Percentiles rank a stretch among this genome's conserved stretches.
Conservation (phyloP, 2,113 vertebrate species). For the Bubo bubo region DNA sequence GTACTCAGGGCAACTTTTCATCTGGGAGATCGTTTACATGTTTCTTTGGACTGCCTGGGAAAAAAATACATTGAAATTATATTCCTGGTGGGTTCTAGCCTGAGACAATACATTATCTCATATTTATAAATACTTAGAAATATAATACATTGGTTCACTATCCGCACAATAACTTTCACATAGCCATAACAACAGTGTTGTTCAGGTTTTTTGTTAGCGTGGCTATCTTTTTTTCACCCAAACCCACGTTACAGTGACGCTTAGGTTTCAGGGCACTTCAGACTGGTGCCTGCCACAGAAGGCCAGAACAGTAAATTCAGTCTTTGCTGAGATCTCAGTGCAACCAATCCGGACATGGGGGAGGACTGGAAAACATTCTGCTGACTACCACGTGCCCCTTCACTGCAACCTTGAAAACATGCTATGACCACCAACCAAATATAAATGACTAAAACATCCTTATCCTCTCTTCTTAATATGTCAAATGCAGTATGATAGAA, state of each 20-base stretch:
- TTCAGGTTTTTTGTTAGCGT: background rate
- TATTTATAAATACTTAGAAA: background rate
- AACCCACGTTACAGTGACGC: accelerated
- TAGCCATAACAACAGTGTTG: background rate
- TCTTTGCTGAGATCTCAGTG: background rate
- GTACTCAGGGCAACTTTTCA: accelerated
- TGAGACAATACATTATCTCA: background rate
- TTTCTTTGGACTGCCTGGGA: background rate
- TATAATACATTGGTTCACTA: background rate
- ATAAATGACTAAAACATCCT: background rate
- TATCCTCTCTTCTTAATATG: background rate
- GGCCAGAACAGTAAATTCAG: background rate
- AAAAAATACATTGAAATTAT: background rate
- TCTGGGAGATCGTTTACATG: background rate
- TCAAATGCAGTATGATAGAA: background rate
- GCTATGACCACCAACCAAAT: background rate
- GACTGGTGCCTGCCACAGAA: background rate
- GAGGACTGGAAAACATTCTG: background rate
- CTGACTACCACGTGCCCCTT: background rate
- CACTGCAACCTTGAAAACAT: background rate
- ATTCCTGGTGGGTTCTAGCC: background rate
- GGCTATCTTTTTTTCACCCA: background rate
- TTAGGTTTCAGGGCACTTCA: background rate
- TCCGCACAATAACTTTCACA: background rate
- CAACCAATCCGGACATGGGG: background rate